These are phyloP conservation scores for Tringa solitaria DNA, from an alignment of 2,113 vertebrate species.

Conservation along the genomic window DNA sequence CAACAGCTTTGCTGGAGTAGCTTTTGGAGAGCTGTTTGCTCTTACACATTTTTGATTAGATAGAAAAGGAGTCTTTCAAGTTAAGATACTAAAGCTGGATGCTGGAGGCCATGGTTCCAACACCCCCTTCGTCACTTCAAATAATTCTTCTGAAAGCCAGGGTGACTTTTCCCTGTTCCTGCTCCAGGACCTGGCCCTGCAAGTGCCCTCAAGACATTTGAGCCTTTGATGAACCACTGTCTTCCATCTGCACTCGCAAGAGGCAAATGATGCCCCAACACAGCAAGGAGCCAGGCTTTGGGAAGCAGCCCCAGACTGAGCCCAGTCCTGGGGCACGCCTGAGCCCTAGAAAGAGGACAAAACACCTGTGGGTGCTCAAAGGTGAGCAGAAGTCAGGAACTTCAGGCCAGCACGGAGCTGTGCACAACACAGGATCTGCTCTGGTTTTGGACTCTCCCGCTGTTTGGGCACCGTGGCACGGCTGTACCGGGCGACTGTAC, in stretches of 20 bases:
- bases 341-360: neutral
- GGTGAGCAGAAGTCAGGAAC: too few species aligned
- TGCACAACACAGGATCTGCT: accelerated
- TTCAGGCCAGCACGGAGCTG: neutral
- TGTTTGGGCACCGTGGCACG: accelerated
- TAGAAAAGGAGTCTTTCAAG: neutral
- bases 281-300: accelerated
- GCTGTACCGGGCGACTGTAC: neutral
- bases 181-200: neutral
- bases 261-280: accelerated
- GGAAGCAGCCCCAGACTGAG: accelerated
- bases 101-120: neutral
- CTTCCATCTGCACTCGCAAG: neutral
- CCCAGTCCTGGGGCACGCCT: accelerated
- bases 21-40: neutral
- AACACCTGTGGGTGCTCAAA: accelerated
- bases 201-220: neutral
- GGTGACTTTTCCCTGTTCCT: neutral
- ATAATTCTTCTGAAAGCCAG: neutral
- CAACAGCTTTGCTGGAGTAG: neutral
- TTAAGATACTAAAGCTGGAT: neutral
- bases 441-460: neutral
- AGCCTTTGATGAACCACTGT: neutral
- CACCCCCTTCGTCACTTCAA: neutral
- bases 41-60: neutral